phyloP scores from a whole-genome alignment of 2,113 vertebrate genomes.

The Probosciger aterrimus region DNA sequence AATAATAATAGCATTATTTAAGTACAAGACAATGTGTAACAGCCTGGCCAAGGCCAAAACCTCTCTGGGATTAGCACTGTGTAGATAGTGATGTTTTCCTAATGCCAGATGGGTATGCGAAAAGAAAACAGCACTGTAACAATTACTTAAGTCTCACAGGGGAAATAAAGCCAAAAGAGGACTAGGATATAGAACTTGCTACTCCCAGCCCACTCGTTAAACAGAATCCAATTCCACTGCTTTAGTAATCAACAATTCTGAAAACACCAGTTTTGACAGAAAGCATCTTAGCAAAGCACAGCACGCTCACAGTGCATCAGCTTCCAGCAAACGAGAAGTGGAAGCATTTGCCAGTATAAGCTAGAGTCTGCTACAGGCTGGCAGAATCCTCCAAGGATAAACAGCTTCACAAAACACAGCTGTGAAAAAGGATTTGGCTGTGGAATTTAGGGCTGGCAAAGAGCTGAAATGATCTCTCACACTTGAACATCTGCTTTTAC shows the following conservation, averaged over 20 bases:
- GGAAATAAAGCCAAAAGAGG: neutral
- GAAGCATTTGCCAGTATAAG: neutral
- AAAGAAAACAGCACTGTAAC: neutral
- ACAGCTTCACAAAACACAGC: neutral
- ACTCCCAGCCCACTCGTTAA: neutral
- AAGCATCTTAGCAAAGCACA: neutral
- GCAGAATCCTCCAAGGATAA: neutral
- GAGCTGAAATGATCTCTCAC: neutral
- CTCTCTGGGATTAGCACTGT: neutral
- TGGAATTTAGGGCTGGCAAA: neutral
- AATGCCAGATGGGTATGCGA: neutral
- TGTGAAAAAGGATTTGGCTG: neutral
- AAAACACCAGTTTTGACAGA: neutral
- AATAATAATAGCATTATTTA: neutral
- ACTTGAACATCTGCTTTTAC: neutral
- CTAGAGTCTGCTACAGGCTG: neutral
- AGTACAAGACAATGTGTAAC: neutral
- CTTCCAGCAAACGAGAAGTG: neutral
- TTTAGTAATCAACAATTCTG: neutral
- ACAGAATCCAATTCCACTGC: neutral
- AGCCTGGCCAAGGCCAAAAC: neutral
- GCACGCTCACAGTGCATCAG: neutral
- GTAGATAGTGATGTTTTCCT: neutral
- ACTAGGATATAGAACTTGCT: neutral
- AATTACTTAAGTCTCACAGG: neutral